Evolutionary conservation across 2,888 invertebrate genomes (phyloP), one percentile per base, ranked within the genome.

Genomic region (Hesperia comma): DNA sequence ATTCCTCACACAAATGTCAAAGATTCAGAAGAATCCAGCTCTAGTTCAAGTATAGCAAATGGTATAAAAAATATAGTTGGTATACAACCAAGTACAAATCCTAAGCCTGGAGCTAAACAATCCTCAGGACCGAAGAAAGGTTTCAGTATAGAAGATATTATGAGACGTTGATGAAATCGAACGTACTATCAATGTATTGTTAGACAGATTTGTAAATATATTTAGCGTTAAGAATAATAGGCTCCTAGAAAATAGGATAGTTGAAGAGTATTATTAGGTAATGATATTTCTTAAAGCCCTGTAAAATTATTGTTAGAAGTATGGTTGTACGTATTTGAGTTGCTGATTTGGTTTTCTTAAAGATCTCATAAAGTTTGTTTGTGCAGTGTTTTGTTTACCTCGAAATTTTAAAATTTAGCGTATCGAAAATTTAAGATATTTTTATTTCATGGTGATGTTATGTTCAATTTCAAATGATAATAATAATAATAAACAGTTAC

Each of bases 81-180:
- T 0, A 93, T 93, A 71, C 92, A 93, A 75, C 93, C 92, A 32
- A 87, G 79, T 61, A 74, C 82, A 37, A 90, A 89, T 74, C 87
- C 92, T 1, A 94, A 93, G 49, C 94, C 94, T 12, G 92, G 93
- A 33, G 93, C 93, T 19, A 94, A 94, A 69, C 94, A 94, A 53
- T 92, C 94, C 0, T 93, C 93, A 75, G 94, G 95, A 10, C 94
- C 96, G 74, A 96, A 96, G 79, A 96, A 97, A 80, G 97, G 97
- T 17, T 97, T 97, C 85, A 97, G 97, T 82, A 97, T 97, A 92
- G 97, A 97, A 80, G 97, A 97, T 76, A 97, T 97, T 75, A 97
- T 97, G 97, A 94, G 97, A 79, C 96, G 97, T 87, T 97, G 93
- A 94, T 81, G 37, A 71, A 69, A 68, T 41, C 61, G 62, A 58